These are phyloP conservation scores for Pyrgilauda ruficollis DNA, from an alignment of 2,113 vertebrate species.

Conservation along the genomic window DNA sequence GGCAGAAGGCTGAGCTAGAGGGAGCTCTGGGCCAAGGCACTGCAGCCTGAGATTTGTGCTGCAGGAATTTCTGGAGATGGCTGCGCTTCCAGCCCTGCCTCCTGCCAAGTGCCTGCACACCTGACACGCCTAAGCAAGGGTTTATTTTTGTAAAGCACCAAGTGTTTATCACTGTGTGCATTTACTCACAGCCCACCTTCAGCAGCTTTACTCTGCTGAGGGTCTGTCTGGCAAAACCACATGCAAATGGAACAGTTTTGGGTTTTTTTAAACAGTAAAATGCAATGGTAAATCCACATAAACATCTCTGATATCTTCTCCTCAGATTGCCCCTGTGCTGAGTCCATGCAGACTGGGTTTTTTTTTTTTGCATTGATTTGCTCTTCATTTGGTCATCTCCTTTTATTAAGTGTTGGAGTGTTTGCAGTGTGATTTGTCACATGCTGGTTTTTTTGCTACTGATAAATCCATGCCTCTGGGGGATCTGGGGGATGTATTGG, in stretches of 20 bases:
- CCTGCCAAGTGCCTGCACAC: background rate
- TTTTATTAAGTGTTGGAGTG: background rate
- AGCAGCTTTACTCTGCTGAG: background rate
- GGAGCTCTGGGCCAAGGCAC: conserved; percentile 46
- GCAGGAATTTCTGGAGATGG: background rate
- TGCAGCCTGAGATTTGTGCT: background rate
- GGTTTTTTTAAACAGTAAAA: background rate
- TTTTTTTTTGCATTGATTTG: background rate
- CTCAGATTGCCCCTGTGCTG: background rate
- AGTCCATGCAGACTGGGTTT: background rate
- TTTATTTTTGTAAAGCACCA: background rate
- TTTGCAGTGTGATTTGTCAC: background rate
- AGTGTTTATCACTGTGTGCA: background rate
- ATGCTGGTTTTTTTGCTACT: background rate
- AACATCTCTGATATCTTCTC: background rate
- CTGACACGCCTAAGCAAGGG: background rate
- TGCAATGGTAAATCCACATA: background rate
- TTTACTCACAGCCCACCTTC: background rate
- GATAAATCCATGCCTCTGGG: background rate
- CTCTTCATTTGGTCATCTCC: background rate
- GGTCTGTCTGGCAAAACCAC: background rate
- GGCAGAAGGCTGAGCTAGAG: conserved; percentile 45
- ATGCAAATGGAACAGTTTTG: rapidly evolving
- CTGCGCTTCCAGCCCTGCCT: background rate
- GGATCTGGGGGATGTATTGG: background rate